phyloP scores from a whole-genome alignment of 2,113 vertebrate genomes.

The Aleadryas rufinucha region DNA sequence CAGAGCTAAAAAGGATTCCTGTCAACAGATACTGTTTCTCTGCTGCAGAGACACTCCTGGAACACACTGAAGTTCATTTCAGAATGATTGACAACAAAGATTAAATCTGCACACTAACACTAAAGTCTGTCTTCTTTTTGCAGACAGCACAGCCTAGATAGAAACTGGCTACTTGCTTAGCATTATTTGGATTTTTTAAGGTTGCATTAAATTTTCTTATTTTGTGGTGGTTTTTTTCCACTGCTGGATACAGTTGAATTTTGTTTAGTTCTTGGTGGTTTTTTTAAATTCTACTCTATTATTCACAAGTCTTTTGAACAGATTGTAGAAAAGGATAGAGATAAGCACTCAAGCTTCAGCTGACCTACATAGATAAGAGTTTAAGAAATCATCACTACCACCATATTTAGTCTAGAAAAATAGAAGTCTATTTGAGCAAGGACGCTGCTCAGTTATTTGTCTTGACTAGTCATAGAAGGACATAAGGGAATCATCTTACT shows the following conservation, averaged over 20 bases:
- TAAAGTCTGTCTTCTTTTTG: not conserved
- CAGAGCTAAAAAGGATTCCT: not conserved
- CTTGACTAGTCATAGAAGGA: not conserved
- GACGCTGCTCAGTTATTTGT: not conserved
- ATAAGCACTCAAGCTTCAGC: not conserved
- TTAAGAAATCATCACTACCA: not conserved
- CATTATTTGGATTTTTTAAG: not conserved
- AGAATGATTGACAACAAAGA: not conserved
- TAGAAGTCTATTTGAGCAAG: not conserved
- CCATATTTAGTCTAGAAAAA: not conserved
- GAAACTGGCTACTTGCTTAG: not conserved
- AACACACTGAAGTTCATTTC: not conserved
- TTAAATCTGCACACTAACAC: not conserved
- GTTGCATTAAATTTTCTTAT: not conserved
- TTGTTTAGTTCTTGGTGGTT: not conserved
- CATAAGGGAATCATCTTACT: not conserved
- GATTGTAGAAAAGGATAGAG: not conserved
- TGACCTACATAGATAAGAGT: not conserved
- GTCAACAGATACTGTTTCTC: not conserved
- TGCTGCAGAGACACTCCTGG: not conserved
- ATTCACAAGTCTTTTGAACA: not conserved
- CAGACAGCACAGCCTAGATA: not conserved
- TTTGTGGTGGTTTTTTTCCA: not conserved
- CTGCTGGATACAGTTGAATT: not conserved
- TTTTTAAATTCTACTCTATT: not conserved